phyloP scores from a whole-genome alignment of 2,888 invertebrate species.

The Blera fallax region DNA sequence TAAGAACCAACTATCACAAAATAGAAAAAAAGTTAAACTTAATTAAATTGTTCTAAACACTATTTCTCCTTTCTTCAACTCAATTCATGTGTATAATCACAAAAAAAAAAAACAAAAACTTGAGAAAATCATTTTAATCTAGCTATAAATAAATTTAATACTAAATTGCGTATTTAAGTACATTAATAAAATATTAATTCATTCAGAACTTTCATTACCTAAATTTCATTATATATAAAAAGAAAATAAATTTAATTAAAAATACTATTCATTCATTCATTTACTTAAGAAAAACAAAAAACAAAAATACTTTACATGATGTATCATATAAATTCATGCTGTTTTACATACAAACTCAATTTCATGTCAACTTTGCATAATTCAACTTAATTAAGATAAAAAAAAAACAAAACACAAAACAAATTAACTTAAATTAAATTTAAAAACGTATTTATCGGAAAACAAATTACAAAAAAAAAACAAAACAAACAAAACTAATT shows the following conservation, averaged over 20 bases:
- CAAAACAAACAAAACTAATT: too few relatives aligned
- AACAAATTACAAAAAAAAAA: neutral
- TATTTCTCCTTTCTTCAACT: neutral
- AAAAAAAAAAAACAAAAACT: neutral
- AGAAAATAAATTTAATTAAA: neutral
- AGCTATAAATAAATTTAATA: constrained; percentile 17
- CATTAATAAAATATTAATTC: constrained; percentile 8
- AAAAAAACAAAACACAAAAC: neutral
- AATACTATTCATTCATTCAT: constrained; percentile 28
- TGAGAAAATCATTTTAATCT: constrained; percentile 22
- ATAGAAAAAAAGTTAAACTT: neutral
- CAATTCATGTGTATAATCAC: constrained; percentile 2
- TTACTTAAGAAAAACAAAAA: neutral
- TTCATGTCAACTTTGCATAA: constrained; percentile 17
- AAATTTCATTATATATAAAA: constrained; percentile 1
- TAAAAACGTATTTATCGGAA: neutral
- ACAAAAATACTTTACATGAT: neutral
- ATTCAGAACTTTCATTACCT: constrained; percentile 1
- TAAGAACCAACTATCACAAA: constrained; percentile 26
- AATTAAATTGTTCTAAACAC: neutral
- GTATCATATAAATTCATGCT: constrained; percentile 32
- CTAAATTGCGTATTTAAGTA: constrained; percentile 34
- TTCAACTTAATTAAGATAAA: neutral
- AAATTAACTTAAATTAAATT: neutral
- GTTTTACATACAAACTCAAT: constrained; percentile 10